These are phyloP conservation scores for Loriculus beryllinus DNA, from an alignment of 2,797 vertebrate genomes.

Conservation along the genomic window DNA sequence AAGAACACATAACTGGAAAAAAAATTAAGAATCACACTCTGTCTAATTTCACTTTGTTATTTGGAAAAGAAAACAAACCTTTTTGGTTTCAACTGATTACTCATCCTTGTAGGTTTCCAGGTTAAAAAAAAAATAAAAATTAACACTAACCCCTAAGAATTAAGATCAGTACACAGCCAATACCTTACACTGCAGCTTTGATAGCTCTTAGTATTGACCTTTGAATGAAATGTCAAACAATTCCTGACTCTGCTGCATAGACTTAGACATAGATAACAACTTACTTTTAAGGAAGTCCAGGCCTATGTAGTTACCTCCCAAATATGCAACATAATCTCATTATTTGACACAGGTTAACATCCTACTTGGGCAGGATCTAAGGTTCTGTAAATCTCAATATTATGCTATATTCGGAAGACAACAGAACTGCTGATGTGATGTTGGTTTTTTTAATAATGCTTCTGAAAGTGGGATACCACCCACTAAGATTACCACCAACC, in stretches of 20 bases:
- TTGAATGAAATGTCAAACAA: not conserved
- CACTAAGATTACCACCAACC: slow-evolving; percentile 41
- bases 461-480: slow-evolving; percentile 48
- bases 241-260: not conserved
- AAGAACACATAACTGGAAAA: not conserved
- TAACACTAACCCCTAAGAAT: not conserved
- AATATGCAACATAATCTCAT: not conserved
- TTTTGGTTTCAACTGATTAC: not conserved
- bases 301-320: not conserved
- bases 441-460: not conserved
- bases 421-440: not conserved
- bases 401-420: not conserved
- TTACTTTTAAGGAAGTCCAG: not conserved
- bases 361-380: not conserved
- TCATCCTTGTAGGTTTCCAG: not conserved
- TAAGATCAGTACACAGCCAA: not conserved
- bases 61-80: too few species aligned
- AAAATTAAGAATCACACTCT: not conserved
- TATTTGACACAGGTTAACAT: not conserved
- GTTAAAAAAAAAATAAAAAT: not conserved
- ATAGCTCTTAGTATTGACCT: not conserved
- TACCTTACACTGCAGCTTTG: not conserved
- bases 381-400: not conserved
- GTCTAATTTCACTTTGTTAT: not conserved
- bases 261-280: not conserved